Evolutionary conservation across 2,113 vertebrate genomes (phyloP).

Genomic region (Pseudolaguvia tuberculata): DNA sequence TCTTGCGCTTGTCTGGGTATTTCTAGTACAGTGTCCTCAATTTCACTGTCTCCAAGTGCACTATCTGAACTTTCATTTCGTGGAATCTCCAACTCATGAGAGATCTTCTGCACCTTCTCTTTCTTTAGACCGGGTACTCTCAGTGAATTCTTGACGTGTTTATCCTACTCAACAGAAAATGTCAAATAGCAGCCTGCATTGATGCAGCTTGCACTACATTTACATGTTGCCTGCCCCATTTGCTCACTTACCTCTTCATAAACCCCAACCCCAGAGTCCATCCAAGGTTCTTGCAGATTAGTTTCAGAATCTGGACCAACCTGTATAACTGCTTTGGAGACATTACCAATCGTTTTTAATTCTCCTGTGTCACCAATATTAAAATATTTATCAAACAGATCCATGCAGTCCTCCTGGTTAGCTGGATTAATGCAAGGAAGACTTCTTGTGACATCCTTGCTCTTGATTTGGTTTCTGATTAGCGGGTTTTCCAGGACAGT

Average conservation of each 20-base stretch:
- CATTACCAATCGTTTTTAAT: constrained; percentile 80
- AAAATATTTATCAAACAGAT: constrained; percentile 86
- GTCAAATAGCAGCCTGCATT: constrained; percentile 65
- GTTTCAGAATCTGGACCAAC: constrained; percentile 39
- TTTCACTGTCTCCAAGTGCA: constrained; percentile 95
- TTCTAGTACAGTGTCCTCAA: constrained; percentile 81
- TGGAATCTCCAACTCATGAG: constrained; percentile 94
- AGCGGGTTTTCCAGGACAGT: constrained; percentile 50
- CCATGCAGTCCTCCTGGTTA: constrained; percentile 66
- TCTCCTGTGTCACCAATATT: constrained; percentile 76
- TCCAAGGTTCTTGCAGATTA: constrained; percentile 35
- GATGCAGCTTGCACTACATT: constrained; percentile 55
- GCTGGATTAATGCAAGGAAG: constrained; percentile 73
- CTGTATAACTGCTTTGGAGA: constrained; percentile 56
- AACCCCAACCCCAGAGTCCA: background rate
- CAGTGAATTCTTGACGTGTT: constrained; percentile 74
- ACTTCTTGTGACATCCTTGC: constrained; percentile 62
- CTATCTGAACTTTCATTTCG: constrained; percentile 98
- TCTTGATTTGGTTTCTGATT: constrained; percentile 78
- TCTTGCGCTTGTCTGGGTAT: constrained; percentile 61
- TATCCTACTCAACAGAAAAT: constrained; percentile 79
- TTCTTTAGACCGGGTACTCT: constrained; percentile 72
- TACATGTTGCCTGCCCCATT: constrained; percentile 36
- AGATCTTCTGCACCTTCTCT: constrained; percentile 71
- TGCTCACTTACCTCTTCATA: constrained; percentile 1